Conservation (phyloP, 1,140 invertebrate species). For the Bombus pyrosoma region DNA sequence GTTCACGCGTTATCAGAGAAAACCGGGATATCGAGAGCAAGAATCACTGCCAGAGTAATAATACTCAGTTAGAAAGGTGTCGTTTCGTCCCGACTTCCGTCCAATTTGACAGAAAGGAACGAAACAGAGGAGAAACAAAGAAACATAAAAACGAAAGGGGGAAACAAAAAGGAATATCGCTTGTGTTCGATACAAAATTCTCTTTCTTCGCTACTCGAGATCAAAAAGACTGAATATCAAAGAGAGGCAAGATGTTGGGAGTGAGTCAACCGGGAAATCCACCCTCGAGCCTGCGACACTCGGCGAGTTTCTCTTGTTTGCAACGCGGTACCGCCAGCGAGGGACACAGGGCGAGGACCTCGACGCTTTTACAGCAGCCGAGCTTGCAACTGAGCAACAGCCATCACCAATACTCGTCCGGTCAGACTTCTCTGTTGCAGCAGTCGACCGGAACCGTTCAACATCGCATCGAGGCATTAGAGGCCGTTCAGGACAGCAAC, state of each 20-base stretch:
- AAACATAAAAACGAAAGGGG: background rate
- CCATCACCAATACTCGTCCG: conserved; percentile 67
- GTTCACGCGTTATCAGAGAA: conserved; percentile 2
- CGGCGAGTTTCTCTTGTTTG: conserved; percentile 83
- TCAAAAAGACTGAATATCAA: conserved; percentile 60
- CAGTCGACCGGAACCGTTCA: conserved; percentile 37
- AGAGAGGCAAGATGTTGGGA: conserved; percentile 77
- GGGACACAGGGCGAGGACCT: conserved; percentile 81
- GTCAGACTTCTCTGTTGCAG: conserved; percentile 72
- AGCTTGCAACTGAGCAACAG: conserved; percentile 67
- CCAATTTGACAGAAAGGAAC: conserved; percentile 2
- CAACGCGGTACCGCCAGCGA: conserved; percentile 76
- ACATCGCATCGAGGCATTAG: conserved; percentile 44
- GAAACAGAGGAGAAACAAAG: background rate
- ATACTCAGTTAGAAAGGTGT: conserved; percentile 41
- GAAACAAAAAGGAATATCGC: conserved; percentile 4
- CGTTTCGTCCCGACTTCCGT: conserved; percentile 28
- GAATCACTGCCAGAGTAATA: conserved; percentile 56
- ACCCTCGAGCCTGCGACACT: conserved; percentile 82
- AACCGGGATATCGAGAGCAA: conserved; percentile 29
- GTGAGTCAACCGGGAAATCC: conserved; percentile 80
- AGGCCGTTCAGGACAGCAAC: conserved; percentile 67
- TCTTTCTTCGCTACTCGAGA: conserved; percentile 38
- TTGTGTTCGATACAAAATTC: background rate
- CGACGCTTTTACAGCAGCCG: conserved; percentile 80